phyloP scores from a whole-genome alignment of 2,888 invertebrate species.

The Melanargia galathea region DNA sequence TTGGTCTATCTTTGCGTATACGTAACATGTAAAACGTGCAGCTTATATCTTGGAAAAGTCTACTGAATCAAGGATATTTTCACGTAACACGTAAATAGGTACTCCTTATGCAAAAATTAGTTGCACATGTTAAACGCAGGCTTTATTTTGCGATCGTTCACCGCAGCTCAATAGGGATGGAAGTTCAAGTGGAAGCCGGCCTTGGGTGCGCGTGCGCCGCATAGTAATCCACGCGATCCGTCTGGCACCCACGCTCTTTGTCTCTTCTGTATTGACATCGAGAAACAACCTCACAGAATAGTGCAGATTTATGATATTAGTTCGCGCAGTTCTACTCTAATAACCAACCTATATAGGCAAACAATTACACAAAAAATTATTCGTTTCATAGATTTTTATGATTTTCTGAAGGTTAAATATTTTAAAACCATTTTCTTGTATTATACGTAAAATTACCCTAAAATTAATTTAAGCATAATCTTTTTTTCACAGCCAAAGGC shows the following conservation, averaged over 20 bases:
- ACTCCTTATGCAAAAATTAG: not conserved
- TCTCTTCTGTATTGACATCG: constrained; percentile 45
- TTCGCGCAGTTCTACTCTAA: not conserved
- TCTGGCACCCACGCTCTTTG: constrained; percentile 54
- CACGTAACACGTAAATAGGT: not conserved
- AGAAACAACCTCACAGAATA: constrained; percentile 29
- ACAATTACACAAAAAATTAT: too few species aligned
- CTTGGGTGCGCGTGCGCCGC: constrained; percentile 66
- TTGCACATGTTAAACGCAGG: constrained; percentile 37
- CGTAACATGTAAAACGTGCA: too few species aligned
- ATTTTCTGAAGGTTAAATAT: too few species aligned
- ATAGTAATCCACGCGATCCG: constrained; percentile 56
- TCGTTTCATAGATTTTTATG: not conserved
- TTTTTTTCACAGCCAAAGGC: too few species aligned
- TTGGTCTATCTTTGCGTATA: too few species aligned
- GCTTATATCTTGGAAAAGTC: too few species aligned
- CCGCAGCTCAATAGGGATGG: constrained; percentile 36
- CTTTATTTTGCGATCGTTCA: constrained; percentile 38
- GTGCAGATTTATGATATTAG: not conserved
- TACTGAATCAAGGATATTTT: too few species aligned
- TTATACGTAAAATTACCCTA: too few species aligned
- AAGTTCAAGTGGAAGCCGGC: constrained; percentile 49
- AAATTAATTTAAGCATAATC: too few species aligned
- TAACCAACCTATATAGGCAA: too few species aligned
- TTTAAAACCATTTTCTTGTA: too few species aligned